Conservation (phyloP, 2,113 vertebrate species). For the Fukomys damarensis region DNA sequence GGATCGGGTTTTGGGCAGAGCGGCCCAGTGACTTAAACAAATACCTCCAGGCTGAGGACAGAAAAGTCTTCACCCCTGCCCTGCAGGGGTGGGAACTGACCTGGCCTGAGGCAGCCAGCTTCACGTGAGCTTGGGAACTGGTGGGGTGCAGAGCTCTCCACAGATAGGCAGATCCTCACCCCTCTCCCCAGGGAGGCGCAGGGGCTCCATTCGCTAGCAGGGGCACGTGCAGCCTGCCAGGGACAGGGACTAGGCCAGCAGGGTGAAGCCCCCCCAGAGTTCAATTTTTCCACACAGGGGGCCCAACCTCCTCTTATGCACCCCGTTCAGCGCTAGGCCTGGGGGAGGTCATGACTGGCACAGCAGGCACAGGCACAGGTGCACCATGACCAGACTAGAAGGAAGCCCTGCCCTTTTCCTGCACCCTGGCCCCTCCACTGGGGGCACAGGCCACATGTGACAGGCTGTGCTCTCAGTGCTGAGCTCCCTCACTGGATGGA, state of each 20-base stretch:
- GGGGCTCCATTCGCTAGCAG: neutral
- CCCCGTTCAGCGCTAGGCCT: neutral
- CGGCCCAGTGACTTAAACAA: slow-evolving; percentile 66
- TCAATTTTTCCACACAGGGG: neutral
- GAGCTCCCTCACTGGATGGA: neutral
- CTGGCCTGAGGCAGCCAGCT: neutral
- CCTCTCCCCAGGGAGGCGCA: neutral
- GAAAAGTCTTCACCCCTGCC: slow-evolving; percentile 8
- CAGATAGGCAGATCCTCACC: neutral
- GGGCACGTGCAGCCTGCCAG: neutral
- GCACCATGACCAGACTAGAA: rapidly evolving
- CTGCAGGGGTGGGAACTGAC: neutral
- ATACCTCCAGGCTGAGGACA: slow-evolving; percentile 63
- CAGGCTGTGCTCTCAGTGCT: neutral
- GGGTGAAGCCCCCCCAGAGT: neutral
- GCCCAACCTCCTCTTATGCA: rapidly evolving
- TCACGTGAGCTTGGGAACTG: neutral
- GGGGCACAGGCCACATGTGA: neutral
- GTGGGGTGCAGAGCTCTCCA: neutral
- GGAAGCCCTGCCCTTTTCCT: neutral
- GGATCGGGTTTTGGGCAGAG: slow-evolving; percentile 70
- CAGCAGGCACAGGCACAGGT: neutral
- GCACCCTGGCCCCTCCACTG: neutral
- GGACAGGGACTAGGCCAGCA: neutral
- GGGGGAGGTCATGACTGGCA: neutral